phyloP scores from a whole-genome alignment of 2,113 vertebrate genomes.

The Channa maculata region DNA sequence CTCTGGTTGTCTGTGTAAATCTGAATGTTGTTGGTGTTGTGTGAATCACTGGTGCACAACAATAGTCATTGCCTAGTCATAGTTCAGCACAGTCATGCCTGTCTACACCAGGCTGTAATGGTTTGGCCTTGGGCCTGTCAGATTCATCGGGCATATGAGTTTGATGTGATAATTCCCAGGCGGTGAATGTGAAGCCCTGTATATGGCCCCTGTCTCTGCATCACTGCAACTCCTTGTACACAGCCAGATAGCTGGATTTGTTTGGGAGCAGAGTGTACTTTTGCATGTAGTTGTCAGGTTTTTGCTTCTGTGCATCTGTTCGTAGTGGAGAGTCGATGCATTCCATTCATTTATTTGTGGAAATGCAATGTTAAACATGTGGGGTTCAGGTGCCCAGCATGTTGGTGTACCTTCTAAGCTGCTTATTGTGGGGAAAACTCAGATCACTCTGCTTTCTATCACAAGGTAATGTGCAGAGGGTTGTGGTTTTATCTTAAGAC shows the following conservation, averaged over 20 bases:
- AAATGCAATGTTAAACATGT: not conserved
- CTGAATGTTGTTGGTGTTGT: slow-evolving; percentile 48
- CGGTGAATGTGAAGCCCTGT: slow-evolving; percentile 63
- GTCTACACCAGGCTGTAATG: slow-evolving; percentile 55
- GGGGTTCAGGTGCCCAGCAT: slow-evolving; percentile 12
- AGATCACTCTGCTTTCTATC: slow-evolving; percentile 4
- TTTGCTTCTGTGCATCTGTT: slow-evolving; percentile 43
- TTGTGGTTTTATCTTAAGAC: slow-evolving; percentile 18
- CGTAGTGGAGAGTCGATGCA: slow-evolving; percentile 19
- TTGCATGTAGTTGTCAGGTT: slow-evolving; percentile 25
- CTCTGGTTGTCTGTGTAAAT: slow-evolving; percentile 52
- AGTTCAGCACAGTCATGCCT: slow-evolving; percentile 54
- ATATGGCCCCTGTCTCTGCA: slow-evolving; percentile 58
- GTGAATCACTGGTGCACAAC: slow-evolving; percentile 70
- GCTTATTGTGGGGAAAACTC: slow-evolving; percentile 13
- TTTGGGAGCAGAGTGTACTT: slow-evolving; percentile 25
- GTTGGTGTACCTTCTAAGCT: not conserved
- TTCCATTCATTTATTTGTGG: not conserved
- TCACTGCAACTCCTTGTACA: slow-evolving; percentile 55
- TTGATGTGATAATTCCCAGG: slow-evolving; percentile 78
- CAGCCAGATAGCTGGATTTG: slow-evolving; percentile 33
- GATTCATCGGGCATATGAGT: slow-evolving; percentile 53
- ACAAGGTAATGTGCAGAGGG: slow-evolving; percentile 6
- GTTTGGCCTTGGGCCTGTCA: slow-evolving; percentile 64
- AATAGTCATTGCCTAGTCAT: slow-evolving; percentile 61